phyloP scores from a whole-genome alignment of 1,140 invertebrate genomes.

The Neuroterus valhalla region DNA sequence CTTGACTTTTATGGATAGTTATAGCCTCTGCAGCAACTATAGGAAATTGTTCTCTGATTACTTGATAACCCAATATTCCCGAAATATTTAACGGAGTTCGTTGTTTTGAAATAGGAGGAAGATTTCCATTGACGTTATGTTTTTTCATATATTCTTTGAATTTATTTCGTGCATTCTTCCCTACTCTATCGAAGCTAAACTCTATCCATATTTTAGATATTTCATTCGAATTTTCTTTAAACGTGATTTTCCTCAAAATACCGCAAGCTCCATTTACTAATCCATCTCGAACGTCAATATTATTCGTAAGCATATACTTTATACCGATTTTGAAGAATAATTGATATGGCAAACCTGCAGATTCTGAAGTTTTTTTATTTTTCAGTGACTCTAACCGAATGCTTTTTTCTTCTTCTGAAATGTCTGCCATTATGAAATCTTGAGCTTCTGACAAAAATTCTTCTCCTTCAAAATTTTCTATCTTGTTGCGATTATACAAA shows the following conservation, averaged over 20 bases:
- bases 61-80: no score
- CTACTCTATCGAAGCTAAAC: constrained; percentile 22
- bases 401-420: background rate
- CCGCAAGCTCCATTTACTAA: constrained; percentile 45
- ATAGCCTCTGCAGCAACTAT: no score
- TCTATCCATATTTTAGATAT: constrained; percentile 33
- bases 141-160: background rate
- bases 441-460: background rate
- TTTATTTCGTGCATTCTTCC: constrained; percentile 28
- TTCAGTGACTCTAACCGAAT: constrained; percentile 21
- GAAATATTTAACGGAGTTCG: no score
- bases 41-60: no score
- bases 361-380: constrained; percentile 32
- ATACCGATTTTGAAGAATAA: constrained; percentile 37
- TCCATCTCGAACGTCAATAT: constrained; percentile 45
- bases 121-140: background rate
- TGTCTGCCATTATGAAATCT: background rate
- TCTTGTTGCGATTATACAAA: constrained; percentile 35
- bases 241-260: constrained; percentile 9
- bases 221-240: constrained; percentile 15
- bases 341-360: constrained; percentile 33
- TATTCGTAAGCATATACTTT: no score
- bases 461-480: constrained; percentile 13
- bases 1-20: no score
- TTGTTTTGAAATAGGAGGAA: background rate